Evolutionary conservation across 2,888 invertebrate genomes (phyloP).

Genomic region (Drosophila pseudotakahashii): DNA sequence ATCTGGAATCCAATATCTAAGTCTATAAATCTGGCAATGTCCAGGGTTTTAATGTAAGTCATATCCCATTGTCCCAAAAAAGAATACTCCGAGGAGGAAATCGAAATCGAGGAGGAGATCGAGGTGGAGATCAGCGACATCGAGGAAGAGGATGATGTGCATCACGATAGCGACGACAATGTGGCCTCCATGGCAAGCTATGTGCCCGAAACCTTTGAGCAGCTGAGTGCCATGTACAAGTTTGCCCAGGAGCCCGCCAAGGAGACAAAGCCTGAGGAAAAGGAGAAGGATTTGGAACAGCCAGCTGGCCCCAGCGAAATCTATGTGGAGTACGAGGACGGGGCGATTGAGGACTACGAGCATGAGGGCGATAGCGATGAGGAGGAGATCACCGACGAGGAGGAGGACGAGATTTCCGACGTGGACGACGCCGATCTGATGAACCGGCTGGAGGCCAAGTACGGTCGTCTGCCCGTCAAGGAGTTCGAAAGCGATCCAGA

Average conservation of each 20-base stretch:
- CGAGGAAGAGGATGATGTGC: constrained; percentile 62
- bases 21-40: neutral
- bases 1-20: constrained; percentile 4
- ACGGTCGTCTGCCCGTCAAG: constrained; percentile 88
- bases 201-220: constrained; percentile 81
- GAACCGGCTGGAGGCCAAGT: constrained; percentile 89
- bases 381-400: constrained; percentile 79
- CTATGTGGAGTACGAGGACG: constrained; percentile 71
- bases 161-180: constrained; percentile 79
- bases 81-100: constrained; percentile 81
- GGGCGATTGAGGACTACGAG: constrained; percentile 61
- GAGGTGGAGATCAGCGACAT: constrained; percentile 73
- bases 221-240: constrained; percentile 79
- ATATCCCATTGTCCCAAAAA: constrained; percentile 41
- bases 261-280: constrained; percentile 13
- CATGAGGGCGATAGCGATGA: constrained; percentile 40
- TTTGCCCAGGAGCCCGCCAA: constrained; percentile 6
- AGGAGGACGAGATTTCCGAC: constrained; percentile 86
- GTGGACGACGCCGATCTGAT: constrained; percentile 89
- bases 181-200: constrained; percentile 80
- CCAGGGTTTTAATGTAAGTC: constrained; percentile 37
- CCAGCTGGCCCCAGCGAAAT: constrained; percentile 51
- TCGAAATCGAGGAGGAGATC: constrained; percentile 80
- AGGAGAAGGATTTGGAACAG: constrained; percentile 10
- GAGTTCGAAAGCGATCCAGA: constrained; percentile 85